phyloP scores from a whole-genome alignment of 2,888 invertebrate species.

The Cloeon dipterum region DNA sequence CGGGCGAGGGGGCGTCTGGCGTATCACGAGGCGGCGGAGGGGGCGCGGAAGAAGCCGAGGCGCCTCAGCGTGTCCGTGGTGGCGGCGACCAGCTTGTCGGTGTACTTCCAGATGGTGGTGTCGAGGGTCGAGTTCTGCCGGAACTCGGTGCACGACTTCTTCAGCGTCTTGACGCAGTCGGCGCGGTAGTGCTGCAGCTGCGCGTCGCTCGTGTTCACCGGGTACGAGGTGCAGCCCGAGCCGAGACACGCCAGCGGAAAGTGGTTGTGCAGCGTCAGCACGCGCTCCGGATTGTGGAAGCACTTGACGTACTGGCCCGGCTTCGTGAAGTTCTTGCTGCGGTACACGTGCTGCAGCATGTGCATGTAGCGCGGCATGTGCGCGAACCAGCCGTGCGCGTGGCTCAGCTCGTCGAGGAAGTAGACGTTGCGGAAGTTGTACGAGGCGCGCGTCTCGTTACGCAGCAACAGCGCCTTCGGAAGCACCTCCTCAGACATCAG shows the following conservation, averaged over 20 bases:
- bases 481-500: constrained; percentile 52
- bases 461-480: constrained; percentile 39
- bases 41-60: constrained; percentile 38
- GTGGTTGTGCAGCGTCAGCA: constrained; percentile 76
- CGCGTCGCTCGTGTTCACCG: constrained; percentile 59
- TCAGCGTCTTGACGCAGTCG: constrained; percentile 71
- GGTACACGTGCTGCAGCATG: constrained; percentile 80
- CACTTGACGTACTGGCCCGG: constrained; percentile 85
- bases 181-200: constrained; percentile 86
- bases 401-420: constrained; percentile 68
- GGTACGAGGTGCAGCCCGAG: constrained; percentile 55
- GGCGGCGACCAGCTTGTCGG: constrained; percentile 44
- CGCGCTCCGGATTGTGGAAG: constrained; percentile 78
- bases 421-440: constrained; percentile 84
- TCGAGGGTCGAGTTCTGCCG: constrained; percentile 62
- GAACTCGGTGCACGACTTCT: constrained; percentile 63
- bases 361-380: constrained; percentile 72
- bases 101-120: constrained; percentile 71
- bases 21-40: background rate
- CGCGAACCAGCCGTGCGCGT: constrained; percentile 56
- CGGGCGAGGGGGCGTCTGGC: too few relatives aligned
- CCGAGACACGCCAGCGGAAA: constrained; percentile 75
- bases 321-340: constrained; percentile 76
- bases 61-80: constrained; percentile 43
- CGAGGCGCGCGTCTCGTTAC: constrained; percentile 43